phyloP scores from a whole-genome alignment of 23 tunicate genomes.

The Trididemnum clinides region DNA sequence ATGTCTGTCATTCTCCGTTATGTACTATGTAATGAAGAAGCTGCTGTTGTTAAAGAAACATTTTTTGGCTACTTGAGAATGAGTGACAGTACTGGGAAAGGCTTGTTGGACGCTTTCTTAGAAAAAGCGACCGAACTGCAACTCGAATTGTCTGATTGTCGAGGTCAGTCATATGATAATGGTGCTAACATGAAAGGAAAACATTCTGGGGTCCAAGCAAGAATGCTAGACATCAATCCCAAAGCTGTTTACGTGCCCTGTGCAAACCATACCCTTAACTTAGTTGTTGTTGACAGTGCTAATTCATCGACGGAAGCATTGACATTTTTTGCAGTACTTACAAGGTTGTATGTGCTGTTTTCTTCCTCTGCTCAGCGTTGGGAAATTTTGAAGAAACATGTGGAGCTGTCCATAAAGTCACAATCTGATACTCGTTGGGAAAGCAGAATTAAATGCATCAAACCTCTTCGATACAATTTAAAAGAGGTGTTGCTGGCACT shows the following conservation, averaged over 20 bases:
- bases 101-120: not conserved
- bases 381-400: not conserved
- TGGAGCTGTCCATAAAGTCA: not conserved
- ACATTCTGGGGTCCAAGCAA: slow-evolving; percentile 28
- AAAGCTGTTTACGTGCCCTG: slow-evolving; percentile 11
- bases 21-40: slow-evolving; percentile 18
- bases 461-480: not conserved
- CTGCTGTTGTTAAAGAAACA: not conserved
- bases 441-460: not conserved
- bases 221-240: not conserved
- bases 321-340: not conserved
- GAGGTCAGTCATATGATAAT: slow-evolving; percentile 49
- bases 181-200: slow-evolving; percentile 39
- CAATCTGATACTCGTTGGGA: not conserved
- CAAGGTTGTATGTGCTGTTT: not conserved
- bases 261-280: slow-evolving; percentile 30
- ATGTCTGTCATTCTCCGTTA: slow-evolving; percentile 29
- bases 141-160: slow-evolving; percentile 32
- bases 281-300: slow-evolving; percentile 15
- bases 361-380: not conserved
- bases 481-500: not conserved
- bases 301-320: not conserved
- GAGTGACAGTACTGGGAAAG: not conserved
- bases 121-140: not conserved
- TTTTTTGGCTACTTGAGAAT: slow-evolving; percentile 6